phyloP scores from a whole-genome alignment of 2,797 vertebrate genomes.

The Ispidina lecontei region DNA sequence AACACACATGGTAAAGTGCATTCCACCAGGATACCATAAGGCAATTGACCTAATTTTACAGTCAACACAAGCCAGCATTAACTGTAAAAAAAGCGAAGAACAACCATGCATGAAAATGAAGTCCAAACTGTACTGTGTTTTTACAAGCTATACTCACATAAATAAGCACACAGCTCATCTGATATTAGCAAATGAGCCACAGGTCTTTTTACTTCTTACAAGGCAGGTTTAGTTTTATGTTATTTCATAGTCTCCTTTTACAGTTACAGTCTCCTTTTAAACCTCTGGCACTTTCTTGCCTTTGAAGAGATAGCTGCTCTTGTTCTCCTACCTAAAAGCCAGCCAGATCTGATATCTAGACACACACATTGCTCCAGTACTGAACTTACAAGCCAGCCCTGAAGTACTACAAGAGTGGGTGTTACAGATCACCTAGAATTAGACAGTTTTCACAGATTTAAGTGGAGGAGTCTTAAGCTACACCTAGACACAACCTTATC shows the following conservation, averaged over 20 bases:
- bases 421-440: not conserved
- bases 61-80: not conserved
- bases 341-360: not conserved
- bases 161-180: not conserved
- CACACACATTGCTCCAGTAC: not conserved
- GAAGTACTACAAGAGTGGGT: not conserved
- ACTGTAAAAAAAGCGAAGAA: not conserved
- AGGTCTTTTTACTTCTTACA: not conserved
- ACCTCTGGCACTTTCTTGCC: not conserved
- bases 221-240: not conserved
- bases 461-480: not conserved
- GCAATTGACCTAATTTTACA: conserved; percentile 1
- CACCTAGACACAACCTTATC: not conserved
- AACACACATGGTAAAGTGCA: not conserved
- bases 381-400: not conserved
- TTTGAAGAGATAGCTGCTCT: not conserved
- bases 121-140: not conserved
- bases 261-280: not conserved
- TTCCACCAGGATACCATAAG: conserved; percentile 12
- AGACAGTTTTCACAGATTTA: not conserved
- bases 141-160: not conserved
- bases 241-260: not conserved
- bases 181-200: not conserved
- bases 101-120: not conserved
- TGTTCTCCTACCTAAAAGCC: not conserved